Evolutionary conservation across 2,113 vertebrate species (phyloP).

Genomic region (Accipiter virgatus): DNA sequence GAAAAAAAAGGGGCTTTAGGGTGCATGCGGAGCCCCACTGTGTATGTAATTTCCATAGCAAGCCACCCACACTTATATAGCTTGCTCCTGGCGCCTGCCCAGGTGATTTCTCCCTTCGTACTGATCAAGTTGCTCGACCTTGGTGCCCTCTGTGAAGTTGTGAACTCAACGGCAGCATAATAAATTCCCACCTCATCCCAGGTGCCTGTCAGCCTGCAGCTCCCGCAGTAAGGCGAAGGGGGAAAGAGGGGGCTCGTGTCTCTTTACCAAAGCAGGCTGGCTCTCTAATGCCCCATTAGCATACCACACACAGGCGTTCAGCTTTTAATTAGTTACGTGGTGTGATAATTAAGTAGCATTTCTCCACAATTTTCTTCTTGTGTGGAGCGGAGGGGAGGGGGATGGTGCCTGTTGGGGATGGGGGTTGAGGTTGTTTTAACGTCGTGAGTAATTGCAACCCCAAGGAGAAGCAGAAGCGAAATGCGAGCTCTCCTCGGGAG

Average conservation of each 20-base stretch:
- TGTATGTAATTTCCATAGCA: neutral
- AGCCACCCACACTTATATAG: neutral
- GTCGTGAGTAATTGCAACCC: slow-evolving; percentile 67
- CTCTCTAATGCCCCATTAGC: slow-evolving; percentile 76
- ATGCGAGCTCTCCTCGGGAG: neutral
- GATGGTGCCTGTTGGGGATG: slow-evolving; percentile 26
- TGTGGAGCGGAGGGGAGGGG: slow-evolving; percentile 22
- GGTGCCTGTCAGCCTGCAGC: slow-evolving; percentile 69
- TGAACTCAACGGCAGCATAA: slow-evolving; percentile 55
- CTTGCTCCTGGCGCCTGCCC: neutral
- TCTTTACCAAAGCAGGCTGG: slow-evolving; percentile 65
- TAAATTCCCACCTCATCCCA: slow-evolving; percentile 71
- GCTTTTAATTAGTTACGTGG: slow-evolving; percentile 80
- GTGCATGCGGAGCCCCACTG: neutral
- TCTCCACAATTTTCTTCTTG: slow-evolving; percentile 68
- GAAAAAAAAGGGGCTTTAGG: neutral
- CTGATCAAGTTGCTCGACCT: slow-evolving; percentile 56
- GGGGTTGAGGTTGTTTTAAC: slow-evolving; percentile 51
- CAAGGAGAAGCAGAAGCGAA: slow-evolving; percentile 60
- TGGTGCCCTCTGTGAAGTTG: slow-evolving; percentile 63
- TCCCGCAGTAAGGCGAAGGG: slow-evolving; percentile 53
- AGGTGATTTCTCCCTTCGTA: slow-evolving; percentile 35
- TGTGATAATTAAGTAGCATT: slow-evolving; percentile 78
- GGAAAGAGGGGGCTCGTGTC: slow-evolving; percentile 33
- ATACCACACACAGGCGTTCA: slow-evolving; percentile 67